Base-by-base conservation (phyloP, 2,888 invertebrate genomes). In the Clistopyga incitator region DNA sequence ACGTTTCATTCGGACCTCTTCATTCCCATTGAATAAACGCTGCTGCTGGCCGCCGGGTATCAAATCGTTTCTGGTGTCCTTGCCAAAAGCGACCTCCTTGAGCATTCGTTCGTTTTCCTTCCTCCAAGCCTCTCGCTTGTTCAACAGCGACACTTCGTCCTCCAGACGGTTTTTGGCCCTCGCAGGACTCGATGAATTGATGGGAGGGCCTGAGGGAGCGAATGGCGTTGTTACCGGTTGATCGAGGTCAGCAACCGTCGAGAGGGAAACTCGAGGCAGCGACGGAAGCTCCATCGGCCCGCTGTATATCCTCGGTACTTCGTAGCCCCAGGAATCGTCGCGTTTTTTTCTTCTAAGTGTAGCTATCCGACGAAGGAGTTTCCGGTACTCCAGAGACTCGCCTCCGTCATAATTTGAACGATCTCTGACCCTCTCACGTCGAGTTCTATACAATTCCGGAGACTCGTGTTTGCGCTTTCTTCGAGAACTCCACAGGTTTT, bases 51-150 rank as follows among this genome's bases (percentile, higher is more conserved):
- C n/a, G 18, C 45, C 56, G 52, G 79, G 18, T 38, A 25, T 34
- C 45, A 77, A 50, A 59, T 85, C 84, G 70, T 81, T 72, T 70
- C 84, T 71, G 34, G 84, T 78, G 52, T 81, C 85, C 25, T 72
- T 76, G 54, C 90, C 90, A 42, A 90, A 90, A 13, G 90, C 90
- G 0, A 90, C 88, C 72, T 90, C 90, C 34, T 90, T 89, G 50
- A 90, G 76, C 54, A 89, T 86, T 29, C 86, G 71, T 52, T 88
- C 87, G 81, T 90, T 90, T 65, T 88, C 77, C 34, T 64, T 87
- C 47, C 70, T 87, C 90, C 90, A 90, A 1, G 88, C 88, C 47
- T 90, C 88, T 0, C 89, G 88, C 67, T 90, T 89, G 70, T 88
- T 90, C n/a, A 90, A 75, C 72, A 90, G 61, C 59, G 88, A 56